Conservation (phyloP, 2,113 vertebrate species). For the Cyphomyrus discorhynchus region DNA sequence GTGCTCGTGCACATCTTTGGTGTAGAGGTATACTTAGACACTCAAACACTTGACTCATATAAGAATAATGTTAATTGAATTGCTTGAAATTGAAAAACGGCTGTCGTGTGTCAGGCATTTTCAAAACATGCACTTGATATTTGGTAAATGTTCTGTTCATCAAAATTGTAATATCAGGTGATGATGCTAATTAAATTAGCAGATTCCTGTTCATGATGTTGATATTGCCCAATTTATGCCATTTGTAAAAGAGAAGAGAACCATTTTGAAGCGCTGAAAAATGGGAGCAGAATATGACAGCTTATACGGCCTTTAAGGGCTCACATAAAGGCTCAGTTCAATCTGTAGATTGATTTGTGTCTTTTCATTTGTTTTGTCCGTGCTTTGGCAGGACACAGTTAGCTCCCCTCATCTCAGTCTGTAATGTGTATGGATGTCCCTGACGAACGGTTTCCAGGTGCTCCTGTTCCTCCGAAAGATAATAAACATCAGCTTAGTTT, state of each 20-base stretch:
- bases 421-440: neutral
- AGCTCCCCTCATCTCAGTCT: neutral
- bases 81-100: neutral
- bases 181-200: neutral
- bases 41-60: neutral
- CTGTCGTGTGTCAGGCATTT: neutral
- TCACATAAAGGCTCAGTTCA: neutral
- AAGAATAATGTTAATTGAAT: neutral
- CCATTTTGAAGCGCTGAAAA: neutral
- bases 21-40: neutral
- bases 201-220: neutral
- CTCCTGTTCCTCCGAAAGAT: neutral
- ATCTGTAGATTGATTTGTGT: neutral
- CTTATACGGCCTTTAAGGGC: neutral
- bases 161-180: neutral
- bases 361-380: neutral
- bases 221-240: neutral
- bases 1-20: neutral
- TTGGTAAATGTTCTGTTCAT: neutral
- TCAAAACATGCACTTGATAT: neutral
- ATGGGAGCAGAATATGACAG: neutral
- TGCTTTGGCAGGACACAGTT: neutral
- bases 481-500: neutral
- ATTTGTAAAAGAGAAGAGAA: neutral
- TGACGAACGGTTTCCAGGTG: neutral